Percentiles rank a stretch among this genome's conserved stretches.
Evolutionary conservation across 1,140 invertebrate species (phyloP).

Genomic region (Trichogramma pretiosum): DNA sequence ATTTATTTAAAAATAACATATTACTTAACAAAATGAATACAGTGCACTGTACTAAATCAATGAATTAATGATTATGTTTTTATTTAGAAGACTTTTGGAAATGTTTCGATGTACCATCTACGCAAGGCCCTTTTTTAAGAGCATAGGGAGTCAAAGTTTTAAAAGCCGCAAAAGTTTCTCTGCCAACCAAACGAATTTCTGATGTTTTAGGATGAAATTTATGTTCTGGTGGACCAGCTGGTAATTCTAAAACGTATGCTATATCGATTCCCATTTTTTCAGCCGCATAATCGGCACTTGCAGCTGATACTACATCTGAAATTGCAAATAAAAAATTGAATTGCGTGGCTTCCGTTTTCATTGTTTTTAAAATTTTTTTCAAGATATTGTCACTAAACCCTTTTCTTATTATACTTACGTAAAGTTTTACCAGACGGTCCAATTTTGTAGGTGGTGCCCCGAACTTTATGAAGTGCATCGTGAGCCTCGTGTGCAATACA

Average conservation of each 20-base stretch:
- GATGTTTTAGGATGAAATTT: conserved; percentile 65
- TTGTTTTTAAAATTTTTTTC: background rate
- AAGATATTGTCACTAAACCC: background rate
- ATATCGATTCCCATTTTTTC: conserved; percentile 56
- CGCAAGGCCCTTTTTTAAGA: too few species aligned
- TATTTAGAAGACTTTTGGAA: too few species aligned
- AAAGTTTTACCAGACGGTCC: conserved; percentile 54
- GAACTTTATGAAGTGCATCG: conserved; percentile 31
- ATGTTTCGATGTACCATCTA: too few species aligned
- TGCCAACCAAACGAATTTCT: conserved; percentile 60
- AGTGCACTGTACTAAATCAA: too few species aligned
- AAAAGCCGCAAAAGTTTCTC: conserved; percentile 69
- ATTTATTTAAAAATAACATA: too few species aligned
- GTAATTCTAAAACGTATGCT: conserved; percentile 68
- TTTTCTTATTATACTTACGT: conserved; percentile 28
- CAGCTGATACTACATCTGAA: conserved; percentile 49
- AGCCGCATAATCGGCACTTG: conserved; percentile 62
- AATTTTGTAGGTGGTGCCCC: conserved; percentile 43
- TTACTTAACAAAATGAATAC: too few species aligned
- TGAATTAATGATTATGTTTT: too few species aligned
- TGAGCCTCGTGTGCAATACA: conserved; percentile 35
- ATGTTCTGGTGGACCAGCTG: conserved; percentile 60
- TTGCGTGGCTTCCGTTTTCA: too few species aligned
- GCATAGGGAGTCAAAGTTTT: conserved; percentile 57
- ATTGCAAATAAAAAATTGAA: too few species aligned